Evolutionary conservation across 2,797 vertebrate species (phyloP), one percentile per base, ranked within the genome.

Genomic region (Phalanger gymnotis): DNA sequence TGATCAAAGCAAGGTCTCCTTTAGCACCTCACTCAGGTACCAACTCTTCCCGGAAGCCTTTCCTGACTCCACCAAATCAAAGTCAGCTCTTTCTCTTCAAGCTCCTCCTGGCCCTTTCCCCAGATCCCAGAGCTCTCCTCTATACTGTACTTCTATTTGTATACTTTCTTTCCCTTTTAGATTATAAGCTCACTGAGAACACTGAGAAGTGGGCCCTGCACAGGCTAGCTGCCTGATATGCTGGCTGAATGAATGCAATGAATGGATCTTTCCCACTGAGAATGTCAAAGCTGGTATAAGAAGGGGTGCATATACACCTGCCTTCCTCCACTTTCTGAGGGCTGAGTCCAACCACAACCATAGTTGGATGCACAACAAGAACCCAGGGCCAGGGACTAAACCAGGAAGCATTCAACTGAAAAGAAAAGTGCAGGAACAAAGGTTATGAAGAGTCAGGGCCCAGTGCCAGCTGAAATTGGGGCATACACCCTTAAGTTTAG

Each of bases 1-100:
- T 90, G 95, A 56, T 94, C 56, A 53, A 94, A 95, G 56, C 0
- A 53, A 56, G 47, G 47, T 81, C 91, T 95, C 90, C 66, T 66
- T n/a, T 34, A n/a, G 61, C 4, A 0, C 61, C 61, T 47, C n/a
- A 22, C 19, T 81, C 16, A 14, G 66, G n/a, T 40, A 73, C 66
- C 3, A 40, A 16, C 16, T 81, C n/a, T 25, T 22, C n/a, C 7
- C 0, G n/a, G n/a, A 47, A 81, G 19, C 66, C n/a, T 40, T 73
- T 81, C 66, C 52, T 11, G 66, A 91, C 34, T 57, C 25, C n/a
- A 92, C 54, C 19, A 5, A 19, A 56, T 47, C 27, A 40, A 73
- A 40, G 16, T 16, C 14, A 40, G 40, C n/a, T 31, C 31, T 34
- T 31, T 66, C 58, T 66, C 34, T 34, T 34, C 34, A 66, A n/a